These are phyloP conservation scores for Macaria liturata DNA, from an alignment of 2,888 invertebrate species.

Conservation along the genomic window DNA sequence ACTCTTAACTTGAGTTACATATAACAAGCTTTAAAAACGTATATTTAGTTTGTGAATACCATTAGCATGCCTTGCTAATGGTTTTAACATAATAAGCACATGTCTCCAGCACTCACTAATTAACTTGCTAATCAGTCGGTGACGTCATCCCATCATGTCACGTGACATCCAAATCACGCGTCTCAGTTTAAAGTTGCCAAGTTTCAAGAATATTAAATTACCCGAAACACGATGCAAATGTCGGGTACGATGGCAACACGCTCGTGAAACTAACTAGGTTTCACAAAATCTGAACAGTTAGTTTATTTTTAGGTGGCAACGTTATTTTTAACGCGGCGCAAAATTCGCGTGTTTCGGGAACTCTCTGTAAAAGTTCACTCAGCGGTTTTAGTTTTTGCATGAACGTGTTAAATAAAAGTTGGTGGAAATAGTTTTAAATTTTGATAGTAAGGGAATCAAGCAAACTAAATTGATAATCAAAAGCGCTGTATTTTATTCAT, in stretches of 20 bases:
- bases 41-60: no score
- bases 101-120: neutral
- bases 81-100: no score
- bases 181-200: constrained; percentile 8
- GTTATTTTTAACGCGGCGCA: neutral
- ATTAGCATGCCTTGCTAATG: no score
- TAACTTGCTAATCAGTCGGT: constrained; percentile 1
- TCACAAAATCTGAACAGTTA: neutral
- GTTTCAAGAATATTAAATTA: constrained; percentile 15
- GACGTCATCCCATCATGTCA: constrained; percentile 1
- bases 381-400: neutral
- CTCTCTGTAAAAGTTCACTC: neutral
- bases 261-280: constrained; percentile 13
- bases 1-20: no score
- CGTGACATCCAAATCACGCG: constrained; percentile 5
- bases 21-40: no score
- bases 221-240: constrained; percentile 15
- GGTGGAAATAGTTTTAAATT: neutral
- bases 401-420: neutral
- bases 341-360: neutral
- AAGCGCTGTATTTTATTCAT: no score
- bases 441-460: neutral
- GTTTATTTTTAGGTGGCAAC: constrained; percentile 2
- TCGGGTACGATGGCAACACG: neutral
- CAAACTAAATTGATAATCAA: no score